phyloP scores from a whole-genome alignment of 2,888 invertebrate genomes.

The Apantesis nais region DNA sequence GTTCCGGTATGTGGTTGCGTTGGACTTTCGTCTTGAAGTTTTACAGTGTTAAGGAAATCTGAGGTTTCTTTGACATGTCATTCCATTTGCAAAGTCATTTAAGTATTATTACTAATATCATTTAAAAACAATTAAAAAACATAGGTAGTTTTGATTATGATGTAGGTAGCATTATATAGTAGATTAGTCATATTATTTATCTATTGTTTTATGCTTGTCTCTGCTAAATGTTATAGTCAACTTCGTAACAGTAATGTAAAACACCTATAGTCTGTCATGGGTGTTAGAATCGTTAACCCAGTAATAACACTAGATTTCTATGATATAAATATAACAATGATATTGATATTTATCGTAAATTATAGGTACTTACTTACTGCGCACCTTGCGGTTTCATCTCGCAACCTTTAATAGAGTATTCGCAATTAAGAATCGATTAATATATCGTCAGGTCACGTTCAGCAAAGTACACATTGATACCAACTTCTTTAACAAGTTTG shows the following conservation, averaged over 20 bases:
- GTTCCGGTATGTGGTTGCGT: slow-evolving; percentile 29
- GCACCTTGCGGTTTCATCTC: slow-evolving; percentile 75
- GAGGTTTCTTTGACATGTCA: slow-evolving; percentile 11
- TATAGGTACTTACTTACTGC: slow-evolving; percentile 62
- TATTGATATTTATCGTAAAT: slow-evolving; percentile 63
- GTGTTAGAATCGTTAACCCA: background rate
- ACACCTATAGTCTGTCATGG: background rate
- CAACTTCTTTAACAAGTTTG: slow-evolving; percentile 38
- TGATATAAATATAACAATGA: background rate
- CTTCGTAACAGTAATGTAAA: background rate
- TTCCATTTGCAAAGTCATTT: slow-evolving; percentile 37
- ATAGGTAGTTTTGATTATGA: slow-evolving; percentile 20
- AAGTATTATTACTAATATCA: slow-evolving; percentile 21
- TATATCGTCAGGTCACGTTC: slow-evolving; percentile 73
- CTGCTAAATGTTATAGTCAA: background rate
- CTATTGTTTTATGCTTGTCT: background rate
- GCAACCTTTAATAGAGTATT: slow-evolving; percentile 73
- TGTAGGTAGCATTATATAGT: slow-evolving; percentile 25
- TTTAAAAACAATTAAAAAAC: slow-evolving; percentile 39
- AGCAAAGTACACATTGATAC: slow-evolving; percentile 70
- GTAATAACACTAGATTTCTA: background rate
- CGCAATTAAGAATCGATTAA: slow-evolving; percentile 84
- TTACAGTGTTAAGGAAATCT: slow-evolving; percentile 2
- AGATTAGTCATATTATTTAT: slow-evolving; percentile 19
- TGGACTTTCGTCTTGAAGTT: slow-evolving; percentile 3